Base-by-base conservation (phyloP, 2,797 vertebrate genomes). In the Antrozous pallidus region DNA sequence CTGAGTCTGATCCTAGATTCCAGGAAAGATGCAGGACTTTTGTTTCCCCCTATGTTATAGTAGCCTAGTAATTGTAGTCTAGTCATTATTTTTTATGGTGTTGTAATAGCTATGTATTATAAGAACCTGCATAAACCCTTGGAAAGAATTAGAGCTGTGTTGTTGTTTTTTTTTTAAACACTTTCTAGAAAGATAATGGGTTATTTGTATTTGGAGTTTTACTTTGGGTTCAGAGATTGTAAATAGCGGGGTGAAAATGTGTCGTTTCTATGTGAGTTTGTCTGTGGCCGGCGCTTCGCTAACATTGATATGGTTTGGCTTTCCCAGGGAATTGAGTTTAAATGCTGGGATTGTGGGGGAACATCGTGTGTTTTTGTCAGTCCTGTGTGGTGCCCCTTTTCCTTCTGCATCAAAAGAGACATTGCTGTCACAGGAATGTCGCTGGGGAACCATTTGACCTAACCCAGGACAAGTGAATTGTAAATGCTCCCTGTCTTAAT, bases 1-100 rank as follows among this genome's bases (percentile, higher is more conserved):
- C 83, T 96, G 74, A 92, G 75, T 70, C n/a, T 88, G 24, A 58
- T 90, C 95, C 95, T 96, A 83, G 96, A 94, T 95, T 94, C 42
- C 31, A 90, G 4, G 69, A 67, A 92, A 65, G n/a, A 96, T 96
- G 83, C 95, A 96, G 96, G 91, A 80, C 63, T 96, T 95, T 80
- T 93, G 28, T 95, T 94, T 89, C 42, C 12, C 18, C 82, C 96
- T 67, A 80, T 93, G 47, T 93, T 92, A 31, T 69, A 85, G 56
- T 91, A 93, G n/a, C 74, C 69, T n/a, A n/a, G n/a, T n/a, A n/a
- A n/a, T 22, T 74, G 45, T 7, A 67, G 86, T 56, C 88, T 73
- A 28, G 11, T 93, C 89, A 33, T 67, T 88, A 58, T 88, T 51
- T 93, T 40, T n/a, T 93, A 4, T 87, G 70, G 51, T 83, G 70